A percentile compares a stretch with the other conserved stretches of the same genome.
These are phyloP conservation scores for Drosophila trapezifrons DNA, from an alignment of 1,140 invertebrate genomes.

Conservation along the genomic window DNA sequence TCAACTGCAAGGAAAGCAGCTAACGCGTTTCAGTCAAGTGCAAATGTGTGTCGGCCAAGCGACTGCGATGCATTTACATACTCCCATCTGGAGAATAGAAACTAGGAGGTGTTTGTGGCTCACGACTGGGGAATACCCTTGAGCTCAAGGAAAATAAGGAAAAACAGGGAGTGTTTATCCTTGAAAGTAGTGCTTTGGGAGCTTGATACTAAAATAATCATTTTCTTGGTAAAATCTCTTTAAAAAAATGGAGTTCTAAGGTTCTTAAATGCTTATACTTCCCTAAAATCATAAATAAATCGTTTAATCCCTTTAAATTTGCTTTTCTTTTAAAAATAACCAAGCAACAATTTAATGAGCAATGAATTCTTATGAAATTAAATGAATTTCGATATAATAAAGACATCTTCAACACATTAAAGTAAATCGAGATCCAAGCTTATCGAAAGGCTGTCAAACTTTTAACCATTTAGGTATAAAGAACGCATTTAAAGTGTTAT, in stretches of 20 bases:
- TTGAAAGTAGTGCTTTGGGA: no score
- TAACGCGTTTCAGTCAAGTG: constrained; percentile 43
- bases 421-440: not conserved
- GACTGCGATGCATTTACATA: constrained; percentile 56
- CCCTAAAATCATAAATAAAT: not conserved
- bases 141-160: not conserved
- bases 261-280: not conserved
- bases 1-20: constrained; percentile 48
- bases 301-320: not conserved
- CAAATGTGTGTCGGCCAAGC: constrained; percentile 56
- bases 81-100: constrained; percentile 1
- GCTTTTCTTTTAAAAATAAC: not conserved
- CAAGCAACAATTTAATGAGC: not conserved
- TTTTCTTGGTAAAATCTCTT: not conserved
- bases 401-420: not conserved
- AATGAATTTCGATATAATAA: not conserved
- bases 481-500: constrained; percentile 70
- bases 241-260: no score
- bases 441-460: constrained; percentile 6
- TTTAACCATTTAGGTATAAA: constrained; percentile 13
- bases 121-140: not conserved
- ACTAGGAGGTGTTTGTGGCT: not conserved
- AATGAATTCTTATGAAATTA: not conserved
- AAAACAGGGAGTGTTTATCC: not conserved
- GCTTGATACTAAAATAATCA: not conserved